Percentiles rank a stretch among this genome's conserved stretches.
Conservation (phyloP, 2,888 invertebrate species). For the Hemithea aestivaria region DNA sequence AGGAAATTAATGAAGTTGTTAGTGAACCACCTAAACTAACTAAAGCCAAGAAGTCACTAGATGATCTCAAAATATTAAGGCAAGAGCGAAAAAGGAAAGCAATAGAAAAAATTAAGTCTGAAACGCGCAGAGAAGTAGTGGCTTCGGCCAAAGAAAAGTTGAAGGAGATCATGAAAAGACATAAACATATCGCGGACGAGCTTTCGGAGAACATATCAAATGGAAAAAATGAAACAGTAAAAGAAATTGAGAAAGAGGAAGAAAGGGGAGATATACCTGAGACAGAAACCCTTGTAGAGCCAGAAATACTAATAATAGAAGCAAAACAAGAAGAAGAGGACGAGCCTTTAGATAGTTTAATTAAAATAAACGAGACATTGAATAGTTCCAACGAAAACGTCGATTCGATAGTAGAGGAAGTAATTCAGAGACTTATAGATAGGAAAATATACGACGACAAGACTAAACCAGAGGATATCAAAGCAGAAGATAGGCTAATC, state of each 20-base stretch:
- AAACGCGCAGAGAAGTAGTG: slow-evolving; percentile 68
- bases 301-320: too few relatives aligned
- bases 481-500: slow-evolving; percentile 61
- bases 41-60: slow-evolving; percentile 50
- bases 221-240: slow-evolving; percentile 26
- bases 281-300: slow-evolving; percentile 27
- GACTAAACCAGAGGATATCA: slow-evolving; percentile 70
- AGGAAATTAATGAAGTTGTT: slow-evolving; percentile 10
- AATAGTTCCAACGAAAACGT: slow-evolving; percentile 56
- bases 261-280: slow-evolving; percentile 58
- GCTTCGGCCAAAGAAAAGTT: slow-evolving; percentile 74
- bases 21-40: slow-evolving; percentile 29
- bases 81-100: slow-evolving; percentile 65
- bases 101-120: slow-evolving; percentile 67
- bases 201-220: slow-evolving; percentile 44
- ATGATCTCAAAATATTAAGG: slow-evolving; percentile 52
- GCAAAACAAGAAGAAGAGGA: slow-evolving; percentile 21
- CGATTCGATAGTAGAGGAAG: slow-evolving; percentile 71
- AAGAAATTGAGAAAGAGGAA: slow-evolving; percentile 33
- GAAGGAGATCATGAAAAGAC: slow-evolving; percentile 71
- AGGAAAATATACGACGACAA: slow-evolving; percentile 76
- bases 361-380: slow-evolving; percentile 27
- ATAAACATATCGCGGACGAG: slow-evolving; percentile 64
- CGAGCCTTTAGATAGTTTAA: slow-evolving; percentile 21
- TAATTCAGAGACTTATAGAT: slow-evolving; percentile 64